phyloP scores from a whole-genome alignment of 2,888 invertebrate species.

The Terebella lapidaria region DNA sequence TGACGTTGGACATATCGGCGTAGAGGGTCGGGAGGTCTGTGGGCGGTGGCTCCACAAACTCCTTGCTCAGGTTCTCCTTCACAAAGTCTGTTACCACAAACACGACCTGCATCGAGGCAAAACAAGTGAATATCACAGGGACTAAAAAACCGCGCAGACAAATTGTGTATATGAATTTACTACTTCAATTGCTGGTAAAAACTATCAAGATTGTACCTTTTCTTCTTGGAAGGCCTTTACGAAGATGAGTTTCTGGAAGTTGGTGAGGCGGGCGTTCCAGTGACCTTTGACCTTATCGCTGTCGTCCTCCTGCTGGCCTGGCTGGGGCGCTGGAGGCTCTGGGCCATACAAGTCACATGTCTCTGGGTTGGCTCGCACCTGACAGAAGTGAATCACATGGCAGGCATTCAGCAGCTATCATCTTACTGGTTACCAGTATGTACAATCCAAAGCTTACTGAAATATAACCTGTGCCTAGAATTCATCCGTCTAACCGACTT shows the following conservation, averaged over 20 bases:
- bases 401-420: no score
- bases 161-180: neutral
- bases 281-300: slow-evolving; percentile 45
- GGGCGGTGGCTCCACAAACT: slow-evolving; percentile 78
- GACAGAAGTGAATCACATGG: no score
- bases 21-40: slow-evolving; percentile 59
- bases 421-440: no score
- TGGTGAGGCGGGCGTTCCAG: slow-evolving; percentile 65
- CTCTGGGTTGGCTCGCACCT: slow-evolving; percentile 46
- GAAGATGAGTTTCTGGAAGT: slow-evolving; percentile 78
- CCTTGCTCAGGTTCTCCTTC: slow-evolving; percentile 67
- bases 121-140: neutral
- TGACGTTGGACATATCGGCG: slow-evolving; percentile 55
- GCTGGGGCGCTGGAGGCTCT: slow-evolving; percentile 35
- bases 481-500: slow-evolving; percentile 9
- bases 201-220: slow-evolving; percentile 54
- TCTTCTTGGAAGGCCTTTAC: slow-evolving; percentile 74
- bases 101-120: slow-evolving; percentile 60
- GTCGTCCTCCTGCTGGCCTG: slow-evolving; percentile 18
- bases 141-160: neutral
- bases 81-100: slow-evolving; percentile 79
- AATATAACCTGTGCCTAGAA: neutral
- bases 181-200: neutral
- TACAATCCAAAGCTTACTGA: neutral
- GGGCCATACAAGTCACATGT: slow-evolving; percentile 31